Evolutionary conservation across 1,140 invertebrate genomes (phyloP).

Genomic region (Conus ventricosus): DNA sequence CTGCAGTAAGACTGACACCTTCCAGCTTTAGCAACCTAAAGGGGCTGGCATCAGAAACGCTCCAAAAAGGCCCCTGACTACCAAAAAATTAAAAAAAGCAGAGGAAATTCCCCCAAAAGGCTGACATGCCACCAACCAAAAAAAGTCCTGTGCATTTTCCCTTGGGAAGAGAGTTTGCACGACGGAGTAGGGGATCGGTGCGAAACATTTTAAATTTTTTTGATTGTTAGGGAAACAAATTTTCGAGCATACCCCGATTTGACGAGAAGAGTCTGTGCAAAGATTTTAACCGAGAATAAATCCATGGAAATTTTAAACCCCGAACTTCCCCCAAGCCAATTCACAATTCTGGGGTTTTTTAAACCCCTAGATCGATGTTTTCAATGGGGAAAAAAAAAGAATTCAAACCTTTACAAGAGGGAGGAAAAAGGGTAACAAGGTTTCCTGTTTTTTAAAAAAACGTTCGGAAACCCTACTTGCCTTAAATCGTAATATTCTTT

Average conservation of each 20-base stretch:
- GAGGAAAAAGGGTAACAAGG: neutral
- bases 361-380: neutral
- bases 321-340: neutral
- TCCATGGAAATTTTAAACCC: neutral
- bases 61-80: neutral
- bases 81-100: neutral
- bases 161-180: neutral
- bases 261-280: neutral
- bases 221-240: neutral
- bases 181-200: neutral
- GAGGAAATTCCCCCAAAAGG: neutral
- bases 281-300: neutral
- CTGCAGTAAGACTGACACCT: neutral
- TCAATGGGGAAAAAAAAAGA: neutral
- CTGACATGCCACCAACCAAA: neutral
- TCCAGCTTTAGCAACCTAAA: neutral
- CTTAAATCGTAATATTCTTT: neutral
- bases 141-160: neutral
- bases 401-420: neutral
- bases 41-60: neutral
- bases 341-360: neutral
- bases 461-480: neutral
- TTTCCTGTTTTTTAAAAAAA: neutral
- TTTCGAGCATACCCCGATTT: neutral
- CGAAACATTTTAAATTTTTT: neutral